A percentile compares a stretch with the other conserved stretches of the same genome.
phyloP scores from a whole-genome alignment of 2,888 invertebrate species.

The Vannuccia rotundouncinata region DNA sequence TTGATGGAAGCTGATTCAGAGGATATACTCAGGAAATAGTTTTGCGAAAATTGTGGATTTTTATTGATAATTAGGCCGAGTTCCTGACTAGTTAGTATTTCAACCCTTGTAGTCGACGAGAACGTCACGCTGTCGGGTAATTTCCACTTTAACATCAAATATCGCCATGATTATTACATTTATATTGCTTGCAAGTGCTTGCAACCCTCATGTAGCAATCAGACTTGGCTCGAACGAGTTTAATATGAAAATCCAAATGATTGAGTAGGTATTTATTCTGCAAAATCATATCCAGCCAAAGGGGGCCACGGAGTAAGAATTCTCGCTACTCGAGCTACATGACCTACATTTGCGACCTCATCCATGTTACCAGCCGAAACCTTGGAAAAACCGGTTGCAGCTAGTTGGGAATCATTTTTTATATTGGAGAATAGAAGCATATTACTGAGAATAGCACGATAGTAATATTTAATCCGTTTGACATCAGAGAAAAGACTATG shows the following conservation, averaged over 20 bases:
- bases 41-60: no score
- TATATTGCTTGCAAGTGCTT: no score
- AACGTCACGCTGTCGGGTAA: no score
- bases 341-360: background rate
- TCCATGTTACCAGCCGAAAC: background rate
- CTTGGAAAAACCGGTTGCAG: no score
- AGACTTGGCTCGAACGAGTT: slow-evolving; percentile 2
- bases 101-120: no score
- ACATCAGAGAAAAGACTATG: slow-evolving; percentile 1
- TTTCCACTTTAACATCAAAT: no score
- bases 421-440: slow-evolving; percentile 12
- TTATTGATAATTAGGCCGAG: no score
- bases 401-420: background rate
- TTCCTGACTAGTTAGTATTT: no score
- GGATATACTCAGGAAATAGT: no score
- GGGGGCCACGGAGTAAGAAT: background rate
- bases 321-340: background rate
- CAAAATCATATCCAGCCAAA: background rate
- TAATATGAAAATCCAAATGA: background rate
- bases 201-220: background rate
- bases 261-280: background rate
- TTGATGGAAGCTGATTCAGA: no score
- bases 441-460: slow-evolving; percentile 11
- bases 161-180: no score
- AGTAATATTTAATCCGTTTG: background rate